Percentiles rank a stretch among this genome's conserved stretches.
Conservation (phyloP, 1,140 invertebrate species). For the Monomorium pharaonis region DNA sequence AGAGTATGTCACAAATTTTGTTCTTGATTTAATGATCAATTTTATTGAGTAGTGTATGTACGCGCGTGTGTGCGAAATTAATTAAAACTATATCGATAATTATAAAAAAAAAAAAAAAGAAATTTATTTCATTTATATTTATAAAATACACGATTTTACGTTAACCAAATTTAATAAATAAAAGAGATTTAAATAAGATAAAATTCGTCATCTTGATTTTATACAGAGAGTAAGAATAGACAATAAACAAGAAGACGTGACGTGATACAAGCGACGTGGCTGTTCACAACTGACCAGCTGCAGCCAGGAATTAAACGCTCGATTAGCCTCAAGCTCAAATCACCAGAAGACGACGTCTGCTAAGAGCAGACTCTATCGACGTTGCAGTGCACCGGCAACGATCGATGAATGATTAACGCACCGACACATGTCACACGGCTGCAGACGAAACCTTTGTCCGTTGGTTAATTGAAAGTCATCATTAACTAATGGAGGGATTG, state of each 20-base stretch:
- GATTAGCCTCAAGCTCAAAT: conserved; percentile 54
- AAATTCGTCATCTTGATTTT: neutral
- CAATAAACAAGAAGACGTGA: neutral
- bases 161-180: neutral
- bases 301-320: conserved; percentile 25
- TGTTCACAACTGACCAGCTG: conserved; percentile 11
- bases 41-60: neutral
- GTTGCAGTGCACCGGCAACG: conserved; percentile 40
- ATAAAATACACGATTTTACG: neutral
- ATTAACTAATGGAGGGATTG: conserved; percentile 53
- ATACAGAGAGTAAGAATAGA: neutral
- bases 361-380: conserved; percentile 42
- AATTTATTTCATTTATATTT: neutral
- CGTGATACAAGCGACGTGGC: neutral
- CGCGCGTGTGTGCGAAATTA: too few species aligned
- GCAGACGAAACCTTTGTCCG: conserved; percentile 68
- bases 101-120: neutral
- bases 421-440: conserved; percentile 52
- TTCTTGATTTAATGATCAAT: neutral
- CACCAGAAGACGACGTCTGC: conserved; percentile 67
- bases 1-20: neutral
- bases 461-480: conserved; percentile 71
- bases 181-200: neutral
- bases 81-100: neutral
- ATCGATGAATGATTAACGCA: conserved; percentile 73